Evolutionary conservation across 1,140 invertebrate genomes (phyloP).

Genomic region (Zaprionus gabonicus): DNA sequence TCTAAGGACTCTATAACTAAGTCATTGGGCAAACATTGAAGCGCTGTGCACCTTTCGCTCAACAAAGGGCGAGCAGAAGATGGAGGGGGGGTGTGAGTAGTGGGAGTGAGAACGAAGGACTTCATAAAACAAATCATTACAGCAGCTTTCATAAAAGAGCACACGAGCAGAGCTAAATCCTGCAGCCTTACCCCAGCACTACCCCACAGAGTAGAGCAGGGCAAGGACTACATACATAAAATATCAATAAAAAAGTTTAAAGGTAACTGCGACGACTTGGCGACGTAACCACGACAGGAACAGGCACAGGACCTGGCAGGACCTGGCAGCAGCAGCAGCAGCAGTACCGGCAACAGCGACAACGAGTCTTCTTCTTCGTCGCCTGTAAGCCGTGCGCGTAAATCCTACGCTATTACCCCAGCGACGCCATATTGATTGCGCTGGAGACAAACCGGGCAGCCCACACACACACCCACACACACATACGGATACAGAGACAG

Average conservation of each 20-base stretch:
- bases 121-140: constrained; percentile 83
- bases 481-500: not conserved
- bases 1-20: constrained; percentile 49
- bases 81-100: not conserved
- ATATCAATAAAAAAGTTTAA: constrained; percentile 83
- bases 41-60: constrained; percentile 3
- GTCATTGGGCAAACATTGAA: constrained; percentile 45
- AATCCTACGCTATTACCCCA: constrained; percentile 79
- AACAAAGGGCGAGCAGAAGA: not conserved
- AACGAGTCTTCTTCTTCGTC: constrained; percentile 3
- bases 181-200: not conserved
- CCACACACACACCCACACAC: constrained; percentile 33
- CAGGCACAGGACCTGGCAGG: not conserved
- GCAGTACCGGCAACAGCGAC: not conserved
- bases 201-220: not conserved
- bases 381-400: constrained; percentile 65
- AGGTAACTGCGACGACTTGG: constrained; percentile 73
- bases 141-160: constrained; percentile 70
- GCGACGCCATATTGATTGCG: constrained; percentile 79
- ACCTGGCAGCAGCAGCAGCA: not conserved
- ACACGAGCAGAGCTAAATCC: constrained; percentile 5
- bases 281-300: constrained; percentile 48
- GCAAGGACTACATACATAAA: constrained; percentile 71
- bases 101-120: constrained; percentile 50
- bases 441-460: constrained; percentile 69